Base-by-base conservation (phyloP, 2,888 invertebrate species). In the Campoplex nolae region DNA sequence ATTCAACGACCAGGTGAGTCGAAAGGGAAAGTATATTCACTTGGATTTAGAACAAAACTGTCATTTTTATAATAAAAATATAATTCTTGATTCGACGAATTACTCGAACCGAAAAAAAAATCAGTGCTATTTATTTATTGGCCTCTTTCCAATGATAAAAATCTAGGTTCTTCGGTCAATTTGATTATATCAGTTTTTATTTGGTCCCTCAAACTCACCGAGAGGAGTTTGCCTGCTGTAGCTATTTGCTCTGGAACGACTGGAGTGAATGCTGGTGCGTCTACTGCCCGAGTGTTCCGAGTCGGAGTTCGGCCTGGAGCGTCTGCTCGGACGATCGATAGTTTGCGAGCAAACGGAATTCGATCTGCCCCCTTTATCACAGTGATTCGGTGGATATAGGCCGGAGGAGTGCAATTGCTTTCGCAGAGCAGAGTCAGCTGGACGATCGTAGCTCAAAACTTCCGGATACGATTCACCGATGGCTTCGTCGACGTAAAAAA, bases 141-240 rank as follows among this genome's bases (percentile, higher is more conserved):
- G 28, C 58, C 13, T 58, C 28, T 35, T 45, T 28, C n/a, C 3
- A 11, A 42, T 23, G 68, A 9, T 0, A 68, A 67, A 42, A n/a
- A 68, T 8, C 11, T 42, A n/a, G 8, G n/a, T n/a, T 32, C 32
- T 16, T 32, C 32, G 32, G 4, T 16, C 0, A 32, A 62, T 58
- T 28, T 28, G 58, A 28, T 56, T 67, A 8, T 9, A n/a, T 38
- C 8, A 7, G 35, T 9, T 42, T 68, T 70, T 45, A 13, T 48
- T 70, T 48, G 3, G 23, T 70, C 28, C 28, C 13, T 8, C 8
- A 32, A 56, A 88, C 90, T 89, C 92, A 94, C 94, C 94, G 91
- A 94, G 85, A 62, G 94, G 93, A 35, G 94, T 94, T 38, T 91
- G 89, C 80, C 92, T 91, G 87, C 90, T 90, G 89, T 88, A 92